Percentiles rank a stretch among this genome's conserved stretches.
phyloP scores from a whole-genome alignment of 1,140 invertebrate genomes.

The Lepidurus packardi region DNA sequence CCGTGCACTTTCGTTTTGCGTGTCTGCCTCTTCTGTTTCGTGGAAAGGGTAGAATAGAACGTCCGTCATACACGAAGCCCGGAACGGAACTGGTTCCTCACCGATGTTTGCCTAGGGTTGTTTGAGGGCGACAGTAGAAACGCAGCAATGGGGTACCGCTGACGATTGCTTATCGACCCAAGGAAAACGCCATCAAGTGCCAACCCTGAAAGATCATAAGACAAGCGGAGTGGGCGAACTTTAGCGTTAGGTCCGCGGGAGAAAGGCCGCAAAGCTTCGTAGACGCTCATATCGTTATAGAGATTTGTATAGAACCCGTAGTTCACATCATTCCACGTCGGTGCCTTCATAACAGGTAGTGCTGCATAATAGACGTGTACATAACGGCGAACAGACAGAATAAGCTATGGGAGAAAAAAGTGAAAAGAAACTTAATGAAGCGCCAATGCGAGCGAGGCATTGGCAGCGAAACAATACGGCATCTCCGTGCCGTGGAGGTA shows the following conservation, averaged over 20 bases:
- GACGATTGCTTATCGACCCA: background rate
- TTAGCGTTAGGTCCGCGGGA: background rate
- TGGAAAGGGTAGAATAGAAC: too few relatives aligned
- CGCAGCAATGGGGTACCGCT: too few relatives aligned
- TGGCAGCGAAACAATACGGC: slow-evolving; percentile 51
- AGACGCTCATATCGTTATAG: background rate
- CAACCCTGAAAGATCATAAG: background rate
- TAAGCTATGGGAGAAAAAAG: background rate
- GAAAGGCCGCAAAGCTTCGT: background rate
- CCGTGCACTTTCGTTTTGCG: too few relatives aligned
- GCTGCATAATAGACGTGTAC: background rate
- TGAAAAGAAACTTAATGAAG: slow-evolving; percentile 24
- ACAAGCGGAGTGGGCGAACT: background rate
- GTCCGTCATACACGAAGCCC: too few relatives aligned
- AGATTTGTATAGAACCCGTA: background rate
- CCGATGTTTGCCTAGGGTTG: too few relatives aligned
- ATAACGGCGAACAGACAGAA: background rate
- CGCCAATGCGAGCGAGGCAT: slow-evolving; percentile 17
- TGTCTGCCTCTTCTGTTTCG: too few relatives aligned
- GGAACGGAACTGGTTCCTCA: too few relatives aligned
- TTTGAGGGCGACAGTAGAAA: too few relatives aligned
- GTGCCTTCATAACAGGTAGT: background rate
- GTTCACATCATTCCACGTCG: background rate
- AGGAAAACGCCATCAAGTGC: slow-evolving; percentile 19
- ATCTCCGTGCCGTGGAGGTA: slow-evolving; percentile 59